Conservation (phyloP, 2,888 invertebrate species). For the Dromius quadrimaculatus region DNA sequence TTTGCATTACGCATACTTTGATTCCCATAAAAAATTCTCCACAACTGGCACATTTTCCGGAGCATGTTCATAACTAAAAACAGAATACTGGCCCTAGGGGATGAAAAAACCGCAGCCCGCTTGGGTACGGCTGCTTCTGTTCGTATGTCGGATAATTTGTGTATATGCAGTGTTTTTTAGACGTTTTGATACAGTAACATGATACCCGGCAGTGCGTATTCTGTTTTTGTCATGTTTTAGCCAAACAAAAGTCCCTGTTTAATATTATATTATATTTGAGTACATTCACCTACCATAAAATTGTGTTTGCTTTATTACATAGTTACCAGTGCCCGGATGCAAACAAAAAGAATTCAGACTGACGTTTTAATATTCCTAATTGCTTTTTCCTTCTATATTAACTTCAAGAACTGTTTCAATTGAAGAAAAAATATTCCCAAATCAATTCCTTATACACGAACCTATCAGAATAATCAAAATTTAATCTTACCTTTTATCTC, state of each 20-base stretch:
- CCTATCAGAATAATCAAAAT: no score
- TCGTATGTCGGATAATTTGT: slow-evolving; percentile 42
- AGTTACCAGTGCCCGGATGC: no score
- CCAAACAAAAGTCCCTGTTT: slow-evolving; percentile 22
- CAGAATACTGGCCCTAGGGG: slow-evolving; percentile 33
- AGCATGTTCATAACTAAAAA: slow-evolving; percentile 40
- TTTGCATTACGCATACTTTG: slow-evolving; percentile 17
- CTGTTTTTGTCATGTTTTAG: slow-evolving; percentile 33
- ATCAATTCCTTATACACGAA: no score
- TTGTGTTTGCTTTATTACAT: slow-evolving; percentile 31
- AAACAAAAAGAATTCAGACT: no score
- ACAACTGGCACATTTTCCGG: slow-evolving; percentile 17
- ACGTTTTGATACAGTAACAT: slow-evolving; percentile 36
- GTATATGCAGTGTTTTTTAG: slow-evolving; percentile 39
- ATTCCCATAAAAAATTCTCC: slow-evolving; percentile 1
- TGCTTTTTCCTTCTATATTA: no score
- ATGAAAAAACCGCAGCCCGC: slow-evolving; percentile 11
- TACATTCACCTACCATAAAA: slow-evolving; percentile 38
- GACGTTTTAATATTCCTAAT: no score
- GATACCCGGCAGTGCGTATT: slow-evolving; percentile 1
- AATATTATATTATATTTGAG: slow-evolving; percentile 41
- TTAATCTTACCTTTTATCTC: no score
- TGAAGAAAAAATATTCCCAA: no score
- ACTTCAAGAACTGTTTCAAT: no score
- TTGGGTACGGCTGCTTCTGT: neutral